These are phyloP conservation scores for Saturnia japonica DNA, from an alignment of 2,888 invertebrate species.

Conservation along the genomic window DNA sequence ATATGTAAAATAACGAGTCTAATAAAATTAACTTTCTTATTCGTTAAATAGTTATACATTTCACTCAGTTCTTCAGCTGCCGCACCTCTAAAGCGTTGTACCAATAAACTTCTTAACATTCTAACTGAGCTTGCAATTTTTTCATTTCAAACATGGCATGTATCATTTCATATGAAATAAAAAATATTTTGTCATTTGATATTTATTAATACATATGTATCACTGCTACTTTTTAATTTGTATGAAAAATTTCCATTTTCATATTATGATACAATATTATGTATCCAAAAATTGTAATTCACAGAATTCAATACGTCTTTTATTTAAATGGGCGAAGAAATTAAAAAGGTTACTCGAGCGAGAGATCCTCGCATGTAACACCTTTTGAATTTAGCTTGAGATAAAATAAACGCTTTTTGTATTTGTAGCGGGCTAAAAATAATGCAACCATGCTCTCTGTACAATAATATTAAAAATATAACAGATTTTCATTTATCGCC, in stretches of 20 bases:
- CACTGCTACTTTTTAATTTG: neutral
- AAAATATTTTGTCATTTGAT: neutral
- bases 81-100: constrained; percentile 39
- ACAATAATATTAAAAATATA: too few species aligned
- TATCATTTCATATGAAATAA: neutral
- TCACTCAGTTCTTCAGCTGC: constrained; percentile 29
- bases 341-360: too few species aligned
- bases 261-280: too few species aligned
- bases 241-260: neutral
- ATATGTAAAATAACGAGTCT: constrained; percentile 1
- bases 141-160: neutral
- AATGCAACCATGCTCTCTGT: too few species aligned
- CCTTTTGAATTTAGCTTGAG: too few species aligned
- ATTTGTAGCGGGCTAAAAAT: too few species aligned
- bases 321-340: too few species aligned
- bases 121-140: constrained; percentile 33
- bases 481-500: too few species aligned
- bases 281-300: too few species aligned
- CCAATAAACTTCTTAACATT: constrained; percentile 14
- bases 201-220: neutral
- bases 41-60: constrained; percentile 23
- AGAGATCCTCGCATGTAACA: too few species aligned
- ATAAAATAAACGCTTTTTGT: too few species aligned
- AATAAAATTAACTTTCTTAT: constrained; percentile 17
- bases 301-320: too few species aligned